Base-by-base conservation (phyloP, 2,888 invertebrate species). In the Melanotus villosus region DNA sequence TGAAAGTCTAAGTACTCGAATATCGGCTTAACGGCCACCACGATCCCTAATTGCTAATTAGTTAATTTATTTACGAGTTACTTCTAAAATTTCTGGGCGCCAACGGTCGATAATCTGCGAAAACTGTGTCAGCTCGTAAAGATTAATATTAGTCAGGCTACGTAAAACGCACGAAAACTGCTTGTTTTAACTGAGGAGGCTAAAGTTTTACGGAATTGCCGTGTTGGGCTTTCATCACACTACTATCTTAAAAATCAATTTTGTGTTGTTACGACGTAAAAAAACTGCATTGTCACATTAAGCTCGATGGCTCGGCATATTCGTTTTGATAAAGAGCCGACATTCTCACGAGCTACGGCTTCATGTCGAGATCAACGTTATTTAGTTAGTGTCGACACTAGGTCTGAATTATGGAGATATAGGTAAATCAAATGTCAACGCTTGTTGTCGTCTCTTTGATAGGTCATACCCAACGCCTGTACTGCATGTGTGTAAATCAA, bases 41-140 rank as follows among this genome's bases (percentile, higher is more conserved):
- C 56, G 38, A 41, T 54, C 26, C 64, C 70, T 72, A 72, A 73
- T 72, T 72, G 56, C 73, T 73, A 73, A 73, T 73, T 72, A 70
- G 72, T 66, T 73, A 70, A 72, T 72, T 64, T 72, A 72, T 73
- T 72, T 73, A 63, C 57, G 67, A 66, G 38, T 59, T 23, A 58
- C 67, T 67, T 67, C 38, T 60, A 52, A 67, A 67, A 67, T 67
- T 66, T 60, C 50, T 21, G 34, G 21, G 65, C 65, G 36, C 36
- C 6, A 38, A 14, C 50, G 62, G 36, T 62, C 47, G 47, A 59
- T 58, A 59, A 58, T 59, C 59, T 57, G 30, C 47, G 18, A 41
- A 50, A 59, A 66, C 58, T 50, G 65, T 59, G 65, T 65, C 65
- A 43, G 59, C 38, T 47, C 59, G 50, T 56, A 56, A 65, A 65